Conservation (phyloP, 2,797 vertebrate species). For the Argentina silus region DNA sequence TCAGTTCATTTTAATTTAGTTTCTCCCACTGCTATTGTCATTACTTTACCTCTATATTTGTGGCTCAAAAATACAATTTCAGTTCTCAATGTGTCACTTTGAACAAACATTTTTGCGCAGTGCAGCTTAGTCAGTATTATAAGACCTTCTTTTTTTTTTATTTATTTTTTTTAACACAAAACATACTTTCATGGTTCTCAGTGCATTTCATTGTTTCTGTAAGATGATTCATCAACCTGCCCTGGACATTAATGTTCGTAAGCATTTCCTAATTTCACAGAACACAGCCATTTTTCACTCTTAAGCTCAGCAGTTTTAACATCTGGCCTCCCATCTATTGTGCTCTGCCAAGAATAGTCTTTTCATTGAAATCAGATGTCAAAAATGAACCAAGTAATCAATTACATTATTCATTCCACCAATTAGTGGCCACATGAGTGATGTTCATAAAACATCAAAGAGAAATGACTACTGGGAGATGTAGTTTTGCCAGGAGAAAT, state of each 20-base stretch:
- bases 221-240: conserved; percentile 39
- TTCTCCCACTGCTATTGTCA: no score
- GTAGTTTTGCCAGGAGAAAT: conserved; percentile 15
- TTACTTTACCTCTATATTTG: no score
- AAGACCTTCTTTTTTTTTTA: background rate
- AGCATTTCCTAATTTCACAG: conserved; percentile 44
- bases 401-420: conserved; percentile 37
- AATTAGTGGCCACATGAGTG: conserved; percentile 29
- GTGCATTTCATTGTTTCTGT: conserved; percentile 32
- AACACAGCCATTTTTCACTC: conserved; percentile 29
- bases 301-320: conserved; percentile 50
- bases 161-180: background rate
- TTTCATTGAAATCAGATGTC: conserved; percentile 30
- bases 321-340: conserved; percentile 50
- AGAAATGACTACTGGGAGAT: conserved; percentile 29
- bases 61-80: no score
- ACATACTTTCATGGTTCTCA: background rate
- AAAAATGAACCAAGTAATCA: conserved; percentile 28
- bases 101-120: background rate
- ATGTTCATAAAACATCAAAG: conserved; percentile 21
- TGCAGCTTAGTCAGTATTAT: no score
- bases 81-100: background rate
- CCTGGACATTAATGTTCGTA: conserved; percentile 45
- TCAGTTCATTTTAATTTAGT: no score
- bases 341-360: conserved; percentile 15